These are phyloP conservation scores for Polyommatus iphigenia DNA, from an alignment of 2,888 invertebrate genomes.

Conservation along the genomic window DNA sequence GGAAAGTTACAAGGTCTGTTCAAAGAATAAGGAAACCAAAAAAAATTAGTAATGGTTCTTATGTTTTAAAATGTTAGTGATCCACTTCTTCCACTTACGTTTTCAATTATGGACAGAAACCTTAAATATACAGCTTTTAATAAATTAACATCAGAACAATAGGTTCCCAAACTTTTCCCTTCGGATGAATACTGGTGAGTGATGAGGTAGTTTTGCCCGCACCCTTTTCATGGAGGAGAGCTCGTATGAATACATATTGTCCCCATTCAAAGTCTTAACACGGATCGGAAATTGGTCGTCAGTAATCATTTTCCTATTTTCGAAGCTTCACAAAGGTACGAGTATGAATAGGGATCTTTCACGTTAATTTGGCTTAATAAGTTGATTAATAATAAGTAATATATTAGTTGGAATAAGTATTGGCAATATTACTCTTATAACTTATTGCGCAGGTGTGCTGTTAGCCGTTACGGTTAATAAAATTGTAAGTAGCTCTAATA, in stretches of 20 bases:
- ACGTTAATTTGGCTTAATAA: not conserved
- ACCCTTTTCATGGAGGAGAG: not conserved
- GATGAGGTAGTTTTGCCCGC: not conserved
- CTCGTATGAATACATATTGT: constrained; percentile 19
- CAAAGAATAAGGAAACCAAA: too few relatives aligned
- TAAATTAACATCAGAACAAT: not conserved
- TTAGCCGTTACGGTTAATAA: not conserved
- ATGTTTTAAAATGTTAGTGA: too few relatives aligned
- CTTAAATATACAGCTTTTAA: too few relatives aligned
- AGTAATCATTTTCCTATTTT: not conserved
- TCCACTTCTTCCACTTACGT: too few relatives aligned
- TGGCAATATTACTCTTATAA: not conserved
- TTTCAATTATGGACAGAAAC: too few relatives aligned
- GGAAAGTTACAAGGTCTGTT: too few relatives aligned
- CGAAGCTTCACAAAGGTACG: not conserved
- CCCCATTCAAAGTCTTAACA: constrained; percentile 14
- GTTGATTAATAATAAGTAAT: not conserved
- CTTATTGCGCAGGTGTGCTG: not conserved
- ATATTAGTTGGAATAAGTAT: not conserved
- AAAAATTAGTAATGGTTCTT: too few relatives aligned
- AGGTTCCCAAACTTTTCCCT: not conserved
- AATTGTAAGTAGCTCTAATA: not conserved
- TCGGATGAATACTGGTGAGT: not conserved
- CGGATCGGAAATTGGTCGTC: constrained; percentile 10
- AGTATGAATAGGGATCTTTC: not conserved